phyloP scores from a whole-genome alignment of 2,888 invertebrate genomes.

The Tipula helvola region DNA sequence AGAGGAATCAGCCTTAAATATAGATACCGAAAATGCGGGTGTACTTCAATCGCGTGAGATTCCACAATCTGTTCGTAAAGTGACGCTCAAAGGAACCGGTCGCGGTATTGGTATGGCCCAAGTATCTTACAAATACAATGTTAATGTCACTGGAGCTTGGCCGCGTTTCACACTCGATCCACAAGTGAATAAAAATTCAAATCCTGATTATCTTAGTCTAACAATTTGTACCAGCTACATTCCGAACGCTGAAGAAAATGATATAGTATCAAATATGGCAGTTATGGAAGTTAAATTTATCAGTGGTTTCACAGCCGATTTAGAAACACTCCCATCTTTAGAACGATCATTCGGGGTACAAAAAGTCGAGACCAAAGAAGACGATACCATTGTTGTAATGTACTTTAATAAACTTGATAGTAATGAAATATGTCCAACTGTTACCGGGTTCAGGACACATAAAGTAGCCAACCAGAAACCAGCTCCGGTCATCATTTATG shows the following conservation, averaged over 20 bases:
- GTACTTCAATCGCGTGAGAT: slow-evolving; percentile 68
- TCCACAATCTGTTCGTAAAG: slow-evolving; percentile 39
- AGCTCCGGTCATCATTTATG: slow-evolving; percentile 71
- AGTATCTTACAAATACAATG: slow-evolving; percentile 66
- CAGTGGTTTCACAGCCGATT: slow-evolving; percentile 70
- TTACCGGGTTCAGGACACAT: slow-evolving; percentile 70
- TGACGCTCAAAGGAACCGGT: slow-evolving; percentile 66
- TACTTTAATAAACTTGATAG: slow-evolving; percentile 56
- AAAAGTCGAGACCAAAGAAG: slow-evolving; percentile 55
- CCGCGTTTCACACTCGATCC: slow-evolving; percentile 79
- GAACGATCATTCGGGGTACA: slow-evolving; percentile 34
- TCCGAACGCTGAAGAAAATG: slow-evolving; percentile 26
- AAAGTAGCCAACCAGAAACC: slow-evolving; percentile 78
- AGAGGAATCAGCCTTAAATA: slow-evolving; percentile 38
- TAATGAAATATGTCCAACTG: slow-evolving; percentile 65
- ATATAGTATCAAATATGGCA: slow-evolving; percentile 69
- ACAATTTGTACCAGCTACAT: slow-evolving; percentile 66
- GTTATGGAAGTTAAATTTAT: slow-evolving; percentile 82
- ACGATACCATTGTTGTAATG: slow-evolving; percentile 47
- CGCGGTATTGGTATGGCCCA: slow-evolving; percentile 67
- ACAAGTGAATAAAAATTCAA: slow-evolving; percentile 68
- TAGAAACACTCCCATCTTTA: slow-evolving; percentile 54
- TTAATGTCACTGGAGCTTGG: slow-evolving; percentile 78
- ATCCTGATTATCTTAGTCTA: slow-evolving; percentile 59
- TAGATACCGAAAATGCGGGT: slow-evolving; percentile 65